Base-by-base conservation (phyloP, 2,113 vertebrate species). In the Dendrocopos noguchii region DNA sequence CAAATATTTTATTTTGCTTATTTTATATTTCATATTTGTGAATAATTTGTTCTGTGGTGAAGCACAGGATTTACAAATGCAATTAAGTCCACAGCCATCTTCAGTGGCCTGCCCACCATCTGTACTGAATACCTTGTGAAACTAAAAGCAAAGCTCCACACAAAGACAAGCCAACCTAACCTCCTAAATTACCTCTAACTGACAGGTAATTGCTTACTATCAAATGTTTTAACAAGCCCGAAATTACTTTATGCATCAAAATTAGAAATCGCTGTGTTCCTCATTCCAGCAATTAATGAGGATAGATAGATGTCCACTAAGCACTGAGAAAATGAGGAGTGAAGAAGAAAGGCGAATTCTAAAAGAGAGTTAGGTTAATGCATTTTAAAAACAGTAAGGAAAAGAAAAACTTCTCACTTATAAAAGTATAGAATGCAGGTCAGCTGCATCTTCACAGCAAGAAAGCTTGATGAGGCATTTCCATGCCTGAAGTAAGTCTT, bases 191-290 rank as follows among this genome's bases (percentile, higher is more conserved):
- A 88, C 75, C 68, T 77, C 87, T 57, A 95, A 83, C 72, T 84
- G 94, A 91, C 74, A 94, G 52, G 55, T 39, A 76, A 91, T 88
- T 88, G 66, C 84, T 92, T 92, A 92, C 64, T 73, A 84, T 52
- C 74, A 59, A 71, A 73, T 22, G 56, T 70, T 84, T 70, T 52
- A 96, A 95, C 80, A 94, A 92, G 72, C 28, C 66, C 67, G 19
- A 87, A 95, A 93, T 84, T 77, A 92, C 70, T 83, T 78, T 84
- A 76, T 91, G 50, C 72, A 93, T 87, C 86, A 93, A 88, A 92
- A 95, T 73, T 84, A 94, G 89, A 88, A 90, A 75, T 70, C 12
- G 3, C 50, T 12, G 33, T 70, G 34, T 73, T 82, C 65, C 72
- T 53, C 50, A 77, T 34, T 47, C 34, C n/a, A 67, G 36, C 66